Base-by-base conservation (phyloP, 2,797 vertebrate species). In the Enteromius thamalakanensis region DNA sequence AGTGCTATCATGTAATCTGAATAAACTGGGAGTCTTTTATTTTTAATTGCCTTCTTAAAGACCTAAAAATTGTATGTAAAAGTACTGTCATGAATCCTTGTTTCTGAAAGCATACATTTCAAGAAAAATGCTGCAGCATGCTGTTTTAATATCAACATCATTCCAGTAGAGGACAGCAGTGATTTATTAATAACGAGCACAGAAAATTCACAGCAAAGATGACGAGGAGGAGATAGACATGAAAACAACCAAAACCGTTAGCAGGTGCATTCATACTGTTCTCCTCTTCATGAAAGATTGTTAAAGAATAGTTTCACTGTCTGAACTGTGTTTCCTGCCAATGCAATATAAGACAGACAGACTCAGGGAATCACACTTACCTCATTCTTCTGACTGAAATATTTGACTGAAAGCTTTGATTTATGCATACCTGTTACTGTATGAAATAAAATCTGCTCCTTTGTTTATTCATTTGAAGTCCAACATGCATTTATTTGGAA, bases 121-220 rank as follows among this genome's bases (percentile, higher is more conserved):
- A 26, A 55, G 21, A n/a, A 58, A 58, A 58, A 26, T 58, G n/a
- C 53, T 55, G 21, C 1, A 55, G 53, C 53, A 21, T 55, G 7
- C 19, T 55, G 26, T 62, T 17, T 64, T 8, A 32, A 70, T 42
- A 26, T 15, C 40, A 45, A 19, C 6, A 4, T 32, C 14, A 19
- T 23, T 45, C 55, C 75, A 62, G 14, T 64, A 76, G 75, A 76
- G 55, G 37, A 55, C 37, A 76, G 75, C 15, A 62, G 3, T 3
- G 8, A 29, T 76, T 62, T 76, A n/a, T 62, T 11, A 37, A 74
- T 12, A 34, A 34, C 11, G 9, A 68, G 65, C 65, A 26, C 26
- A 68, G 34, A 40, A 11, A 40, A n/a, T 68, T 2, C 10, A 12
- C 65, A 68, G 1, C 8, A 0, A 75, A 14, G 40, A 47, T 45